These are phyloP conservation scores for Halcyon malimbica DNA, from an alignment of 2,113 vertebrate genomes.

Conservation along the genomic window DNA sequence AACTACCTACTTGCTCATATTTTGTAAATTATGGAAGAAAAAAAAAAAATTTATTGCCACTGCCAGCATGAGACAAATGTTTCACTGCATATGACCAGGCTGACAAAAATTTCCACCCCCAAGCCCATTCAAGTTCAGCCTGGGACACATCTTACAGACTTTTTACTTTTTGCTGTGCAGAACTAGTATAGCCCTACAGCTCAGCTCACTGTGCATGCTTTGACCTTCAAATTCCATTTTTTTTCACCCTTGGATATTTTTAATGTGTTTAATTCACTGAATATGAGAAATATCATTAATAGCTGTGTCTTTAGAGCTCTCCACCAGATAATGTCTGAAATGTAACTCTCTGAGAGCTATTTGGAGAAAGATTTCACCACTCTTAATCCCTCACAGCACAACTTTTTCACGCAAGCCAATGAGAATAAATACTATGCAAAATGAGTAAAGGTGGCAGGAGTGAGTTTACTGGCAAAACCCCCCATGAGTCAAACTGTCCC, in stretches of 20 bases:
- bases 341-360: not conserved
- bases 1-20: constrained; percentile 32
- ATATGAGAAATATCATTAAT: not conserved
- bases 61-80: not conserved
- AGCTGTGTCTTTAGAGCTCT: not conserved
- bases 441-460: not conserved
- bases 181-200: not conserved
- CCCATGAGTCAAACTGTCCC: not conserved
- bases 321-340: not conserved
- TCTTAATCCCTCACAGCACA: not conserved
- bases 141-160: not conserved
- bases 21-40: constrained; percentile 29
- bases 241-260: not conserved
- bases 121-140: not conserved
- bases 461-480: not conserved
- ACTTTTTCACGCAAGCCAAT: not conserved
- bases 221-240: constrained; percentile 1
- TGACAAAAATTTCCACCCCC: not conserved
- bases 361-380: not conserved
- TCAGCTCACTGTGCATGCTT: not conserved
- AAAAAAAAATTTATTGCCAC: not conserved
- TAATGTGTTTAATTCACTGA: not conserved
- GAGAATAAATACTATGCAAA: not conserved
- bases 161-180: not conserved
- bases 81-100: not conserved